A percentile compares a stretch with the other conserved stretches of the same genome.
These are phyloP conservation scores for Rhineura floridana DNA, from an alignment of 2,113 vertebrate species.

Conservation along the genomic window DNA sequence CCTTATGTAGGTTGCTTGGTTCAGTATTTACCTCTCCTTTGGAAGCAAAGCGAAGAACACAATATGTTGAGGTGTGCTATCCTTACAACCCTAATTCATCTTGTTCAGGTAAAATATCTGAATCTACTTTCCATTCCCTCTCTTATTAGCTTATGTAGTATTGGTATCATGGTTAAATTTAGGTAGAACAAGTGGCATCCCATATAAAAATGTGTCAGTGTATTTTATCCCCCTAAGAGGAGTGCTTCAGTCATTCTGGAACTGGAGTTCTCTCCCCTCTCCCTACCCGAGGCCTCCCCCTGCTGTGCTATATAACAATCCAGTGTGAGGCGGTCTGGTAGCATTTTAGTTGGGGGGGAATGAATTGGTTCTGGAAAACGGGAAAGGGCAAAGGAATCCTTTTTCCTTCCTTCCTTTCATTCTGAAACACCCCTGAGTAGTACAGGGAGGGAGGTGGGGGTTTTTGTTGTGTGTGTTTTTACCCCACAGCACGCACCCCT, in stretches of 20 bases:
- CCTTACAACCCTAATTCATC: constrained; percentile 92
- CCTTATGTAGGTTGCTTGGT: constrained; percentile 92
- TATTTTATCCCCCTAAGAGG: neutral
- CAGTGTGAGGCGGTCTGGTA: too few species aligned
- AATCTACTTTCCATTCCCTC: neutral
- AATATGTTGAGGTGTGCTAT: constrained; percentile 99
- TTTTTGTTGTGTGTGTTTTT: too few species aligned
- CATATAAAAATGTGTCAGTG: neutral
- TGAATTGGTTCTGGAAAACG: neutral
- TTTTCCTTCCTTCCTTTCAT: neutral
- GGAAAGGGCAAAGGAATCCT: neutral
- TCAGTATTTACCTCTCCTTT: constrained; percentile 95
- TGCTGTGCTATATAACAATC: too few species aligned
- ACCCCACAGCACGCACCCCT: too few species aligned
- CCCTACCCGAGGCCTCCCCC: too few species aligned
- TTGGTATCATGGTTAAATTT: neutral
- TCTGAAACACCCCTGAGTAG: neutral
- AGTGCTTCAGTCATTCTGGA: neutral
- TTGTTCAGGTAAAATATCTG: constrained; percentile 85
- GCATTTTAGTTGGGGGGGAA: too few species aligned
- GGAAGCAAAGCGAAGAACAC: constrained; percentile 98
- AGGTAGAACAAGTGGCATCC: neutral
- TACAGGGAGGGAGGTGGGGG: neutral
- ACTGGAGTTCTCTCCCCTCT: neutral
- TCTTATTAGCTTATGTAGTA: neutral